These are phyloP conservation scores for Brenthis ino DNA, from an alignment of 2,888 invertebrate species.

Conservation along the genomic window DNA sequence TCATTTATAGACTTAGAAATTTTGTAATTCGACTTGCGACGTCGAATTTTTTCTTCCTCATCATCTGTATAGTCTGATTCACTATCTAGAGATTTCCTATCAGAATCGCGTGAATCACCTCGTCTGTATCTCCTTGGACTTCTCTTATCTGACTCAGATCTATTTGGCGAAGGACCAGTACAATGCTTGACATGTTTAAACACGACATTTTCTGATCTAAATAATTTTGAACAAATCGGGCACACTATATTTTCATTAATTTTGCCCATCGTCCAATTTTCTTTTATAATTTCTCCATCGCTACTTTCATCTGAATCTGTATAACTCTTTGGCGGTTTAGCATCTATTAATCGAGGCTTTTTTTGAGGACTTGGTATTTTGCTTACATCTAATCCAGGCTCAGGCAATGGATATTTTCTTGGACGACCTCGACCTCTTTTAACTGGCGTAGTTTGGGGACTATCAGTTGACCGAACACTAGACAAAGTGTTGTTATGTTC, in stretches of 20 bases:
- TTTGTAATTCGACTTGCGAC: slow-evolving; percentile 58
- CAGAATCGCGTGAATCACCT: slow-evolving; percentile 57
- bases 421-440: slow-evolving; percentile 76
- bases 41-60: slow-evolving; percentile 52
- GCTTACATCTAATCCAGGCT: slow-evolving; percentile 46
- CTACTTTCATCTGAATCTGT: slow-evolving; percentile 57
- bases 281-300: slow-evolving; percentile 61
- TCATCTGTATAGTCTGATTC: slow-evolving; percentile 59
- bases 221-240: slow-evolving; percentile 76
- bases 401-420: slow-evolving; percentile 71
- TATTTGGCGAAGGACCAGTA: slow-evolving; percentile 72
- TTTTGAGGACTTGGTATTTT: slow-evolving; percentile 64
- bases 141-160: slow-evolving; percentile 69
- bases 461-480: slow-evolving; percentile 45
- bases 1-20: slow-evolving; percentile 45
- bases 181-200: slow-evolving; percentile 81
- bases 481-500: slow-evolving; percentile 50
- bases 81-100: slow-evolving; percentile 55
- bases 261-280: slow-evolving; percentile 81
- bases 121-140: slow-evolving; percentile 56
- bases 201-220: slow-evolving; percentile 77
- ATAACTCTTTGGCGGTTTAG: slow-evolving; percentile 52
- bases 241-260: slow-evolving; percentile 79
- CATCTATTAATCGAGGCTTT: slow-evolving; percentile 63
- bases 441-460: slow-evolving; percentile 57